phyloP scores from a whole-genome alignment of 2,888 invertebrate genomes.

The Stenoptilia bipunctidactyla region DNA sequence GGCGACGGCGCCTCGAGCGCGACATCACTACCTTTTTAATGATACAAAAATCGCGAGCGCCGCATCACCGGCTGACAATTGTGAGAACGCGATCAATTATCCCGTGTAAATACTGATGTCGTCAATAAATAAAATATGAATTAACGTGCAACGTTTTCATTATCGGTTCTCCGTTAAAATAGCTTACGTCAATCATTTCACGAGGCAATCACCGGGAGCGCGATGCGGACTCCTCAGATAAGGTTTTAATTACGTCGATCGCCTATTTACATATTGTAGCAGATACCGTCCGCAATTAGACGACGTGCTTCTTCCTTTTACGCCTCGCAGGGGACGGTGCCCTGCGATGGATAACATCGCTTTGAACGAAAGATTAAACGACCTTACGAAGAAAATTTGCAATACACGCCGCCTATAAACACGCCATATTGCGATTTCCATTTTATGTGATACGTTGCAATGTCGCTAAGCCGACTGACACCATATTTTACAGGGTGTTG shows the following conservation, averaged over 20 bases:
- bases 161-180: slow-evolving; percentile 58
- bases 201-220: slow-evolving; percentile 54
- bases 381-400: slow-evolving; percentile 32
- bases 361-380: slow-evolving; percentile 55
- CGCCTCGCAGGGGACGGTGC: slow-evolving; percentile 40
- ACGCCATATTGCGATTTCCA: slow-evolving; percentile 20
- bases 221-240: slow-evolving; percentile 56
- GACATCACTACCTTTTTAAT: slow-evolving; percentile 35
- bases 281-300: slow-evolving; percentile 65
- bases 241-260: slow-evolving; percentile 65
- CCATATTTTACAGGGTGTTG: slow-evolving; percentile 23
- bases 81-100: slow-evolving; percentile 70
- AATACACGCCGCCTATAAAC: slow-evolving; percentile 17
- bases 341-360: slow-evolving; percentile 53
- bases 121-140: slow-evolving; percentile 58
- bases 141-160: slow-evolving; percentile 59
- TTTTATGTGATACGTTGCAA: slow-evolving; percentile 23
- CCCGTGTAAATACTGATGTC: slow-evolving; percentile 59
- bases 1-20: slow-evolving; percentile 35
- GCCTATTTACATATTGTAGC: slow-evolving; percentile 65
- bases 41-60: slow-evolving; percentile 46
- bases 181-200: slow-evolving; percentile 63
- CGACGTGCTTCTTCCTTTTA: slow-evolving; percentile 60
- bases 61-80: slow-evolving; percentile 62
- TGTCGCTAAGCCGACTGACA: slow-evolving; percentile 16